These are phyloP conservation scores for Drosophila melanocephala DNA, from an alignment of 2,888 invertebrate genomes.

Conservation along the genomic window DNA sequence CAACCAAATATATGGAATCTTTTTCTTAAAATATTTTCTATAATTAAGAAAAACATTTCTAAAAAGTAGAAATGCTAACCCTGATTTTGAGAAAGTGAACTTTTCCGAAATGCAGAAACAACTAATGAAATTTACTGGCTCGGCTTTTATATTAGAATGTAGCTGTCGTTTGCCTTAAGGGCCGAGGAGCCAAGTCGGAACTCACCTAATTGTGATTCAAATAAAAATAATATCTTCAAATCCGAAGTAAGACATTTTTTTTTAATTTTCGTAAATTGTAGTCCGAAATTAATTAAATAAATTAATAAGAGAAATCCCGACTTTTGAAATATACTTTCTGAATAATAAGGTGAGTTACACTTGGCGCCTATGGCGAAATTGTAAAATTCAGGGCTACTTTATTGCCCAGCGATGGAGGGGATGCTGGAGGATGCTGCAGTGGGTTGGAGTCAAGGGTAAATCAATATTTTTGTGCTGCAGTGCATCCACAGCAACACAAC, in stretches of 20 bases:
- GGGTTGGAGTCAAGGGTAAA: slow-evolving; percentile 23
- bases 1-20: not conserved
- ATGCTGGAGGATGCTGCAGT: not conserved
- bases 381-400: slow-evolving; percentile 3
- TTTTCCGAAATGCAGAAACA: not conserved
- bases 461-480: slow-evolving; percentile 28
- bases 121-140: not conserved
- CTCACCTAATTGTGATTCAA: too few species aligned
- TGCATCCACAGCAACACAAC: slow-evolving; percentile 30
- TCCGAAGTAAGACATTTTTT: too few species aligned
- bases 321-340: not conserved
- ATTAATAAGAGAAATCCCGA: not conserved
- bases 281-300: too few species aligned
- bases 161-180: too few species aligned
- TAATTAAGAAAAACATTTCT: not conserved
- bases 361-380: not conserved
- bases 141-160: not conserved
- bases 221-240: too few species aligned
- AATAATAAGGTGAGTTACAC: not conserved
- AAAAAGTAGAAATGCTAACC: not conserved
- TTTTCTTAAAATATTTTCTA: not conserved
- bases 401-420: too few species aligned
- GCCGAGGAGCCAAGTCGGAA: not conserved
- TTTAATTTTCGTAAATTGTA: too few species aligned
- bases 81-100: not conserved